phyloP scores from a whole-genome alignment of 2,888 invertebrate species.

The Rhingia campestris region DNA sequence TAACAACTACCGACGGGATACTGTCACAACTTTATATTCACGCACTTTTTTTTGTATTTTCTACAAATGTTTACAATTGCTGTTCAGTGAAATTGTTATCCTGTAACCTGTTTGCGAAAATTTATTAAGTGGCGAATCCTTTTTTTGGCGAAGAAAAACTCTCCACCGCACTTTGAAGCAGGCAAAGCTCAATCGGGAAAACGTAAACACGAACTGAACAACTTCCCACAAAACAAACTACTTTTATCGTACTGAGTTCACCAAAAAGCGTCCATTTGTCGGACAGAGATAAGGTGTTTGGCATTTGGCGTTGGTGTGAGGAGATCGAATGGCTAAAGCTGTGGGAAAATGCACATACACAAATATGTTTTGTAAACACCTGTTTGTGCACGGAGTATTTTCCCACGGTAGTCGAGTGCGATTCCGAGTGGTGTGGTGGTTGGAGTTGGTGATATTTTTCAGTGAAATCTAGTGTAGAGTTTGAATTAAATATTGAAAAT shows the following conservation, averaged over 20 bases:
- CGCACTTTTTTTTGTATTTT: constrained; percentile 8
- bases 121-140: constrained; percentile 21
- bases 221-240: constrained; percentile 76
- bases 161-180: constrained; percentile 17
- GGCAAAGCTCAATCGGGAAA: constrained; percentile 75
- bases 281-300: constrained; percentile 24
- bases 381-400: constrained; percentile 76
- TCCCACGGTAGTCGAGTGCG: constrained; percentile 75
- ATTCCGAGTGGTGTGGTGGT: constrained; percentile 12
- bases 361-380: constrained; percentile 73
- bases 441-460: constrained; percentile 19
- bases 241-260: constrained; percentile 76
- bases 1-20: constrained; percentile 27
- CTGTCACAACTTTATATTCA: constrained; percentile 30
- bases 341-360: constrained; percentile 75
- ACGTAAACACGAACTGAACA: constrained; percentile 79
- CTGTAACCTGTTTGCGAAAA: constrained; percentile 37
- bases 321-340: constrained; percentile 40
- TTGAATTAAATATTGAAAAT: constrained; percentile 11
- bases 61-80: constrained; percentile 7
- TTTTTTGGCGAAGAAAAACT: constrained; percentile 6
- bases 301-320: background rate
- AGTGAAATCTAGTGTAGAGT: constrained; percentile 5
- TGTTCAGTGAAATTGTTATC: constrained; percentile 5
- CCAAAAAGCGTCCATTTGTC: constrained; percentile 66